Percentiles rank a stretch among this genome's conserved stretches.
Evolutionary conservation across 1,140 invertebrate species (phyloP).

Genomic region (Metaphire vulgaris): DNA sequence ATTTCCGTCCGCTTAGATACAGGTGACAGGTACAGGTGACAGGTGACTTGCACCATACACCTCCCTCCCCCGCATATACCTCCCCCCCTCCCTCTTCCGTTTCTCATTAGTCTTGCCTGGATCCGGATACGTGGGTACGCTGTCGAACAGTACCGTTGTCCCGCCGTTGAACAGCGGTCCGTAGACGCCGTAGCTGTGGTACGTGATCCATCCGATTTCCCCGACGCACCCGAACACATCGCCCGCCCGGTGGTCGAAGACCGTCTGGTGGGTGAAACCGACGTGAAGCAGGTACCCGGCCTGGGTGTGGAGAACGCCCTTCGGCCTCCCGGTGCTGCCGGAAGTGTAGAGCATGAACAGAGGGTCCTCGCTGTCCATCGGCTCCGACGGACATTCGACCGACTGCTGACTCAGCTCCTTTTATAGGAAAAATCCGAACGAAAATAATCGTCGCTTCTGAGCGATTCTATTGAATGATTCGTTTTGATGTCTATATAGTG

Average conservation of each 20-base stretch:
- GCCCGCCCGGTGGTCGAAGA: constrained; percentile 54
- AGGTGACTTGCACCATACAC: too few species aligned
- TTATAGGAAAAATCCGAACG: background rate
- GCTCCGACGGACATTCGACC: constrained; percentile 46
- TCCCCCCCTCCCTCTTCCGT: too few species aligned
- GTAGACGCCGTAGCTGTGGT: constrained; percentile 58
- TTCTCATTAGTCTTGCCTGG: constrained; percentile 53
- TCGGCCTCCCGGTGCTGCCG: constrained; percentile 58
- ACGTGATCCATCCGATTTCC: constrained; percentile 60
- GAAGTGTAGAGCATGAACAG: constrained; percentile 59
- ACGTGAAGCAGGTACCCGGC: constrained; percentile 57
- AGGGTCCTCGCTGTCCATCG: constrained; percentile 56
- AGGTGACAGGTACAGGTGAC: too few species aligned
- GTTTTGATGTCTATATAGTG: background rate
- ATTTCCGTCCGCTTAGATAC: too few species aligned
- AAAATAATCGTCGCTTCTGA: background rate
- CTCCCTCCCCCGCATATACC: too few species aligned
- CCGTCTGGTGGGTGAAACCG: constrained; percentile 50
- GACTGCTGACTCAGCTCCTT: constrained; percentile 33
- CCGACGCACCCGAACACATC: constrained; percentile 58
- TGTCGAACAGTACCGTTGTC: constrained; percentile 57
- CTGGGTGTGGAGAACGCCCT: constrained; percentile 56
- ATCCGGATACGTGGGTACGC: constrained; percentile 57
- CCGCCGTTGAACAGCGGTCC: constrained; percentile 58
- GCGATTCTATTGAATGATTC: too few species aligned